These are phyloP conservation scores for Palythoa caribaeorum DNA, from an alignment of 92 coral and sea anemone species.

Conservation along the genomic window DNA sequence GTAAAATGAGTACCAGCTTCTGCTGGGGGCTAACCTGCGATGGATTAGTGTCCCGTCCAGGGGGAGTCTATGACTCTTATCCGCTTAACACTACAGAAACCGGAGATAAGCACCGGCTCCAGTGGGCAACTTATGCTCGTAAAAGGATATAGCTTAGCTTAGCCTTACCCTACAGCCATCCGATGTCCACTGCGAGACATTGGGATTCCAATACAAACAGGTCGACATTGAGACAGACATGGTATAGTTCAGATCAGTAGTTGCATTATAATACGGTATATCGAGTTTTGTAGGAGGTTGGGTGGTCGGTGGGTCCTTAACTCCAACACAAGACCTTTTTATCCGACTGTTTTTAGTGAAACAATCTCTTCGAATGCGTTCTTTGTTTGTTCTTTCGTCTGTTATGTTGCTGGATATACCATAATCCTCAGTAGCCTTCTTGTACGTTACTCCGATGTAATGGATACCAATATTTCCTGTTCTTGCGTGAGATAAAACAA, in stretches of 20 bases:
- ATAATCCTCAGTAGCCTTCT: neutral
- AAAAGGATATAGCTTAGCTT: too few relatives aligned
- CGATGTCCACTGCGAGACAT: constrained; percentile 74
- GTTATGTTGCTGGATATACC: neutral
- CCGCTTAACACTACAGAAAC: too few relatives aligned
- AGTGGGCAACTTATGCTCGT: too few relatives aligned
- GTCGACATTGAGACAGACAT: constrained; percentile 78
- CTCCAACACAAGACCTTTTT: constrained; percentile 86
- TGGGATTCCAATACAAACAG: constrained; percentile 79
- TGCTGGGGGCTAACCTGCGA: too few relatives aligned
- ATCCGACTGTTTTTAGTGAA: constrained; percentile 63
- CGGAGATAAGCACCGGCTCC: too few relatives aligned
- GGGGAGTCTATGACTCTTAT: too few relatives aligned
- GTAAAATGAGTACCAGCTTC: too few relatives aligned
- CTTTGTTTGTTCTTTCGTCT: neutral
- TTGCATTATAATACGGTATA: constrained; percentile 65
- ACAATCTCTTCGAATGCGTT: constrained; percentile 75
- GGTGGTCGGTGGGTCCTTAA: constrained; percentile 89
- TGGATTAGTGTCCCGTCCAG: too few relatives aligned
- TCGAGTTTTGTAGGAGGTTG: constrained; percentile 61
- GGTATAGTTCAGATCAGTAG: constrained; percentile 81
- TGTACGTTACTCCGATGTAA: constrained; percentile 64
- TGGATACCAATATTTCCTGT: constrained; percentile 82
- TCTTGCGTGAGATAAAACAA: constrained; percentile 69
- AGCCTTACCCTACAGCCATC: constrained; percentile 80